A percentile compares a stretch with the other conserved stretches of the same genome.
Conservation (phyloP, 2,113 vertebrate genomes). For the Phaethornis superciliosus region DNA sequence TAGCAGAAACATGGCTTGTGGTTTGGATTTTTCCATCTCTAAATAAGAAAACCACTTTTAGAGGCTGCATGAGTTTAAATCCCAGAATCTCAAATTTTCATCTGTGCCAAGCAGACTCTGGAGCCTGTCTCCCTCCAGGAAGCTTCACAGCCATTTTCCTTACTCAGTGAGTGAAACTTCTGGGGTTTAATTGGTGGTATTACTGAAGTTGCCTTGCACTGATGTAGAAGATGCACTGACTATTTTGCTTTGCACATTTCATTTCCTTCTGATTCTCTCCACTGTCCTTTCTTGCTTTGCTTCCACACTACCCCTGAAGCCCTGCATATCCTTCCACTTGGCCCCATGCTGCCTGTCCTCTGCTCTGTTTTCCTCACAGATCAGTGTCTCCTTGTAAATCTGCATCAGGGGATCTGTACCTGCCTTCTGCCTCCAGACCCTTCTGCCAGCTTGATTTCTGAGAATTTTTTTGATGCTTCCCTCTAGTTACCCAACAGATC, state of each 20-base stretch:
- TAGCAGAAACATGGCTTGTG: neutral
- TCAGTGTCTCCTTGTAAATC: neutral
- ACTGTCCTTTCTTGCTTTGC: neutral
- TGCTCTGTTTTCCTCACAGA: neutral
- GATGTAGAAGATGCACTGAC: neutral
- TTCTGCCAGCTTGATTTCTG: slow-evolving; percentile 26
- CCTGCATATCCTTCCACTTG: neutral
- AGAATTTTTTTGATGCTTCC: neutral
- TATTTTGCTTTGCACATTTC: neutral
- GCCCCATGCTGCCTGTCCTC: neutral
- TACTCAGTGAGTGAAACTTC: neutral
- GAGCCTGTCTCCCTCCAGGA: neutral
- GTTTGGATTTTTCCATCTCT: neutral
- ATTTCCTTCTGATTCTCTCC: neutral
- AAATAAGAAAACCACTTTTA: accelerated
- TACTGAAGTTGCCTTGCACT: neutral
- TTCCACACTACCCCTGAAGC: neutral
- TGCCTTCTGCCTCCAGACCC: neutral
- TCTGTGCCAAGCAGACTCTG: accelerated
- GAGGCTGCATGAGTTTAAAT: neutral
- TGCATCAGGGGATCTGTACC: neutral
- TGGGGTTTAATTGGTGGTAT: accelerated
- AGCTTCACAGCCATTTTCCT: accelerated
- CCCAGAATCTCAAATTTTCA: neutral
- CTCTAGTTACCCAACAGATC: neutral